phyloP scores from a whole-genome alignment of 2,113 vertebrate genomes.

The Equus przewalskii region DNA sequence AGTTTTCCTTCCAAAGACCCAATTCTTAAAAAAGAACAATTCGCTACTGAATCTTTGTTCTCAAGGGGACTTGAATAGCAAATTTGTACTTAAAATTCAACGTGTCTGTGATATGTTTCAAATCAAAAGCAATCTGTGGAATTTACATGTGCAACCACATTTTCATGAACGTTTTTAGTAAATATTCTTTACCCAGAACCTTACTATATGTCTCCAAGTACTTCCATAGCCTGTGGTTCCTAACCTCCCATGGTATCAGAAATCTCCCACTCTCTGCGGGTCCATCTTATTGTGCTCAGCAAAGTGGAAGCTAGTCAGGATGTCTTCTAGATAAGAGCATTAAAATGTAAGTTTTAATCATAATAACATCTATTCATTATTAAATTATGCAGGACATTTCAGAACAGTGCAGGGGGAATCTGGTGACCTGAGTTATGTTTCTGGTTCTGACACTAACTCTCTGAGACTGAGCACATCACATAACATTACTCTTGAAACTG shows the following conservation, averaged over 20 bases:
- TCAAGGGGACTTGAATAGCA: slow-evolving; percentile 68
- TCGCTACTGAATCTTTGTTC: slow-evolving; percentile 79
- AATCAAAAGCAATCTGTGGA: not conserved
- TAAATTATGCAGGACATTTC: slow-evolving; percentile 45
- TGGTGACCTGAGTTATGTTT: slow-evolving; percentile 17
- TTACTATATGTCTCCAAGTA: not conserved
- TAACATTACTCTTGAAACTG: not conserved
- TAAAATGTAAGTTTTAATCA: slow-evolving; percentile 19
- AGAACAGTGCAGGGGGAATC: not conserved
- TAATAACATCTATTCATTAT: slow-evolving; percentile 8
- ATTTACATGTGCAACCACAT: not conserved
- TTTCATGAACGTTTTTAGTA: not conserved
- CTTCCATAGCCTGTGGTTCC: not conserved
- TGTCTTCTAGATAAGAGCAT: not conserved
- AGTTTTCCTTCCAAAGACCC: slow-evolving; percentile 78
- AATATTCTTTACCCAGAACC: not conserved
- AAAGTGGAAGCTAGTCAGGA: not conserved
- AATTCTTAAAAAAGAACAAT: slow-evolving; percentile 82
- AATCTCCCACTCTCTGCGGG: not conserved
- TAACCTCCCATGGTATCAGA: accelerated
- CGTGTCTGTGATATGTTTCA: not conserved
- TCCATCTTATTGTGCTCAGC: not conserved
- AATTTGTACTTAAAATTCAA: not conserved
- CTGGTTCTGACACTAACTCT: not conserved
- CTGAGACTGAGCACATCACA: not conserved